A percentile compares a stretch with the other conserved stretches of the same genome.
These are phyloP conservation scores for Agriopis leucophaearia DNA, from an alignment of 2,888 invertebrate genomes.

Conservation along the genomic window DNA sequence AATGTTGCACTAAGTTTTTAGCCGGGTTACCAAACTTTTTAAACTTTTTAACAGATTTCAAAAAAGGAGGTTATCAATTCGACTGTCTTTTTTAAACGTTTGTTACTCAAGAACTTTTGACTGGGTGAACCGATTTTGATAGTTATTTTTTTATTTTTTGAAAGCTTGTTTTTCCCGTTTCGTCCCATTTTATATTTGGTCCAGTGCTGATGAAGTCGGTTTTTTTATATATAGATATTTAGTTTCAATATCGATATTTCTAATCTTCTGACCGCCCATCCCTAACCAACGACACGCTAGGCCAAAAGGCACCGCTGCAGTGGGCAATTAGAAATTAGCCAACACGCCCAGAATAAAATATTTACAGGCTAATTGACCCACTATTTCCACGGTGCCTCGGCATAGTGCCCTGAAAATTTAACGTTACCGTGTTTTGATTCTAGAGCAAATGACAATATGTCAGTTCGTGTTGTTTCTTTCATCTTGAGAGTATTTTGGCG, in stretches of 20 bases:
- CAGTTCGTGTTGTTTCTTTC: not conserved
- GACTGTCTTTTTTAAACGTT: too few species aligned
- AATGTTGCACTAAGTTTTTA: too few species aligned
- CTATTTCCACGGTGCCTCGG: conserved; percentile 47
- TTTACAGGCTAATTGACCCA: conserved; percentile 62
- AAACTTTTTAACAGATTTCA: too few species aligned
- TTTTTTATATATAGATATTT: too few species aligned
- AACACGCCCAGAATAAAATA: conserved; percentile 62
- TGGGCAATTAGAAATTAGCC: conserved; percentile 72
- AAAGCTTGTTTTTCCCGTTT: too few species aligned
- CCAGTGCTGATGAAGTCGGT: too few species aligned
- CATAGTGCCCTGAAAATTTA: conserved; percentile 33
- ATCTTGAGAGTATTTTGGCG: not conserved
- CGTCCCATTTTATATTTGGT: too few species aligned
- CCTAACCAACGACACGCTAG: conserved; percentile 39
- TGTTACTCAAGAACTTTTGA: too few species aligned
- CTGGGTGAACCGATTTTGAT: too few species aligned
- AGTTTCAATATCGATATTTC: not conserved
- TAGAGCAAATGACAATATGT: not conserved
- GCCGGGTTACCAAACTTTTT: too few species aligned
- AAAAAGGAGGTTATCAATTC: too few species aligned
- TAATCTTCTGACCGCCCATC: not conserved
- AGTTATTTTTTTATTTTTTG: too few species aligned
- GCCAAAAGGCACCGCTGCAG: conserved; percentile 64
- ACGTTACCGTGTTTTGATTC: conserved; percentile 2